Evolutionary conservation across 2,797 vertebrate species (phyloP).

Genomic region (Kryptopterus vitreolus): DNA sequence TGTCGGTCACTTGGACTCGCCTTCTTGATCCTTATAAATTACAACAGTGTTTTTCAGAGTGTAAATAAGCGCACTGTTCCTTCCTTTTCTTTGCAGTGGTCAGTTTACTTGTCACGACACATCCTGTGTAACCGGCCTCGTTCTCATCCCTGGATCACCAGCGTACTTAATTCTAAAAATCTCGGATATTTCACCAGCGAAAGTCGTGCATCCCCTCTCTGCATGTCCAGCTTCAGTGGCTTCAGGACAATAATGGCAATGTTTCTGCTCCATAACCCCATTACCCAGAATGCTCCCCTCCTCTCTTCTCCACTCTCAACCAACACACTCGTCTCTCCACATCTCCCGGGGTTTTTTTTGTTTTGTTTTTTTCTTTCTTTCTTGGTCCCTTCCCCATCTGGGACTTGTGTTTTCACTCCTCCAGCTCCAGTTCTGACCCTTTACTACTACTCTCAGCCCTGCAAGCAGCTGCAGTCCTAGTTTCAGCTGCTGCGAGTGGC

Average conservation of each 20-base stretch:
- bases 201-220: neutral
- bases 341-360: too few species aligned
- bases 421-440: slow-evolving; percentile 24
- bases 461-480: slow-evolving; percentile 37
- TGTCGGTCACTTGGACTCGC: neutral
- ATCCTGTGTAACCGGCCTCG: slow-evolving; percentile 10
- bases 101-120: neutral
- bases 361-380: too few species aligned
- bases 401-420: neutral
- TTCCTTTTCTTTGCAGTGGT: slow-evolving; percentile 16
- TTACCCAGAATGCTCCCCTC: slow-evolving; percentile 13
- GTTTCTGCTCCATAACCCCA: slow-evolving; percentile 11
- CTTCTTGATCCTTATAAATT: slow-evolving; percentile 4
- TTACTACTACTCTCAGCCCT: neutral
- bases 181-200: neutral
- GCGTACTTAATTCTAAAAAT: neutral
- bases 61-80: neutral
- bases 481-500: slow-evolving; percentile 31
- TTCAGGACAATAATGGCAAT: neutral
- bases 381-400: neutral
- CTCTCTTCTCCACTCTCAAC: neutral
- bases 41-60: slow-evolving; percentile 1
- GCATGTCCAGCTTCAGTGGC: neutral
- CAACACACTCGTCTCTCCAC: neutral
- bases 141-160: neutral